Percentiles rank a stretch among this genome's conserved stretches.
Conservation (phyloP, 2,888 invertebrate species). For the Amphipoea oculea region DNA sequence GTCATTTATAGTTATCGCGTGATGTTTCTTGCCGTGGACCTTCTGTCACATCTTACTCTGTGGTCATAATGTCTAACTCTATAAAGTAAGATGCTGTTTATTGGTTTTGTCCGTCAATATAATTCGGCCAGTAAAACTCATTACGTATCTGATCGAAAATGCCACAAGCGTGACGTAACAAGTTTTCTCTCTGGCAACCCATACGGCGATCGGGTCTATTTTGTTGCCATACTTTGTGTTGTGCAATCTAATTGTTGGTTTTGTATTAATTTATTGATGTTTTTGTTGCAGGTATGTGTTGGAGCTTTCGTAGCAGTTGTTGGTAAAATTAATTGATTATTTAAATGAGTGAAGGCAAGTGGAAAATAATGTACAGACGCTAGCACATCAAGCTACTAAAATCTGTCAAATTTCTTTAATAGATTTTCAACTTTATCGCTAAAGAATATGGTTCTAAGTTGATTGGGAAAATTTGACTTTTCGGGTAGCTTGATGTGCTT, state of each 20-base stretch:
- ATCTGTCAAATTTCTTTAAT: no score
- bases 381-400: no score
- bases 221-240: slow-evolving; percentile 49
- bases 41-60: slow-evolving; percentile 19
- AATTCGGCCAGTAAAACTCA: slow-evolving; percentile 58
- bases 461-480: no score
- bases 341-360: neutral
- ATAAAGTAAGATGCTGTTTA: slow-evolving; percentile 42
- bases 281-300: slow-evolving; percentile 65
- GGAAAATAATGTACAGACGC: neutral
- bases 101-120: slow-evolving; percentile 53
- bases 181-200: slow-evolving; percentile 59
- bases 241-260: slow-evolving; percentile 56
- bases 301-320: slow-evolving; percentile 21
- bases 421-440: no score
- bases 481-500: no score
- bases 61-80: slow-evolving; percentile 30
- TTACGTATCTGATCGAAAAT: slow-evolving; percentile 64
- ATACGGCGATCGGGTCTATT: slow-evolving; percentile 39
- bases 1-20: neutral
- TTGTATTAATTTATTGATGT: slow-evolving; percentile 55
- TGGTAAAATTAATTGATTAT: slow-evolving; percentile 37
- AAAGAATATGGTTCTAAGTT: no score
- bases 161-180: slow-evolving; percentile 53
- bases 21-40: neutral